phyloP scores from a whole-genome alignment of 2,113 vertebrate genomes.

The Psephotus haematonotus region DNA sequence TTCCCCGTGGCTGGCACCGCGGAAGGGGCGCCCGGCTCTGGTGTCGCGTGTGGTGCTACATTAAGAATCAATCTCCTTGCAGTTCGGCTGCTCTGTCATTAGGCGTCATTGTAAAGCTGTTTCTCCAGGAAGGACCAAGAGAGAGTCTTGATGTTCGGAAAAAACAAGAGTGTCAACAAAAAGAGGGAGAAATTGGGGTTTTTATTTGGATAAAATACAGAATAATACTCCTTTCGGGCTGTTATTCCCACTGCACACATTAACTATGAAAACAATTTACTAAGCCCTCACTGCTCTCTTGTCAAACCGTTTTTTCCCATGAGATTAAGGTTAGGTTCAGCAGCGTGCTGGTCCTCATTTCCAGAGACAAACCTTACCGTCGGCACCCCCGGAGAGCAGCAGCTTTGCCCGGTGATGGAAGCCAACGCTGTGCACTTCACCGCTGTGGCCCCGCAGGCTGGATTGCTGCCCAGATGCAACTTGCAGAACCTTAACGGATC shows the following conservation, averaged over 20 bases:
- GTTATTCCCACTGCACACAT: not conserved
- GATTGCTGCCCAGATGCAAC: constrained; percentile 67
- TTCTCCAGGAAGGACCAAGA: constrained; percentile 50
- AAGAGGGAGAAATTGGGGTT: not conserved
- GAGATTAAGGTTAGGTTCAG: not conserved
- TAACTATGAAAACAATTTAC: not conserved
- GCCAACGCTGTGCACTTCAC: constrained; percentile 60
- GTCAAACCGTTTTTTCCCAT: not conserved
- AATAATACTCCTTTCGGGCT: not conserved
- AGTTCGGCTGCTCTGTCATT: constrained; percentile 78
- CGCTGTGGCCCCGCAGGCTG: constrained; percentile 64
- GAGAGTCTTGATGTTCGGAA: not conserved
- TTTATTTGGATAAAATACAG: constrained; percentile 45
- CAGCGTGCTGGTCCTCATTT: not conserved
- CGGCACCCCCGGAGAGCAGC: constrained; percentile 68
- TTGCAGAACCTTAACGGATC: constrained; percentile 75
- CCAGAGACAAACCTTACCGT: constrained; percentile 72
- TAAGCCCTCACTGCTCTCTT: not conserved
- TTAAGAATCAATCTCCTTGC: constrained; percentile 63
- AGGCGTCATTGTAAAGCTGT: constrained; percentile 80
- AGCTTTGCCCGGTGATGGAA: constrained; percentile 61
- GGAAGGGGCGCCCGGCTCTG: constrained; percentile 13
- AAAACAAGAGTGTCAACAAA: not conserved
- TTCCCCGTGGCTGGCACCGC: not conserved
- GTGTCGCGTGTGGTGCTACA: constrained; percentile 36